Conservation (phyloP, 1,140 invertebrate genomes). For the Oncopodura yosiiana region DNA sequence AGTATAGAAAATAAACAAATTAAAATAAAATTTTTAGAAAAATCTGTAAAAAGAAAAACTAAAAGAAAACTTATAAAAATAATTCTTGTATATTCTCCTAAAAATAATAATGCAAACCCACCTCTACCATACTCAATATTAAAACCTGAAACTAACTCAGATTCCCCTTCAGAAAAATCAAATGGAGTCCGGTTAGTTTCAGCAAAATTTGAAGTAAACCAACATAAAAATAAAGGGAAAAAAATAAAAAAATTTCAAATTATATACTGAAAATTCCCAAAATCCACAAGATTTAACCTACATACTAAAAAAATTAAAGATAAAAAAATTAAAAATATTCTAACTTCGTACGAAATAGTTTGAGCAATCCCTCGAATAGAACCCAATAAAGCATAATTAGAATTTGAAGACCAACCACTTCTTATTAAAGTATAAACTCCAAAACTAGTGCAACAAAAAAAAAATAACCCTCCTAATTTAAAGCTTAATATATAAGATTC, state of each 20-base stretch:
- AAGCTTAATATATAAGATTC: conserved; percentile 40
- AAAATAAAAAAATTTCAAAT: conserved; percentile 45
- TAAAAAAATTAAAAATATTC: conserved; percentile 36
- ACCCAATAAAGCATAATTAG: conserved; percentile 55
- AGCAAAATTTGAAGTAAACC: conserved; percentile 51
- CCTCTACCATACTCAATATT: conserved; percentile 59
- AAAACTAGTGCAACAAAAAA: conserved; percentile 47
- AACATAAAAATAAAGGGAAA: conserved; percentile 46
- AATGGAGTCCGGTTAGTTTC: conserved; percentile 64
- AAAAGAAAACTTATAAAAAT: conserved; percentile 52
- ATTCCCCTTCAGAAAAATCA: conserved; percentile 67
- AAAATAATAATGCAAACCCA: conserved; percentile 61
- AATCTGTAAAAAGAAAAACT: conserved; percentile 42
- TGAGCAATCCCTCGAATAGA: conserved; percentile 52
- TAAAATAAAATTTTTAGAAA: neutral
- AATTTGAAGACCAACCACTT: conserved; percentile 55
- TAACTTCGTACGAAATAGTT: conserved; percentile 59
- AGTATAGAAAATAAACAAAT: neutral
- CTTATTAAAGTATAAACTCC: conserved; percentile 49
- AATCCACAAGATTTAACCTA: conserved; percentile 39
- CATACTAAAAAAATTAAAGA: conserved; percentile 2
- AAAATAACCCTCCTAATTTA: conserved; percentile 46
- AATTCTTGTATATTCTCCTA: conserved; percentile 58
- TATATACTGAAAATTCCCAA: conserved; percentile 41
- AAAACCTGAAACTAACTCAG: conserved; percentile 64